Evolutionary conservation across 2,797 vertebrate species (phyloP).

Genomic region (Acipenser oxyrinchus): DNA sequence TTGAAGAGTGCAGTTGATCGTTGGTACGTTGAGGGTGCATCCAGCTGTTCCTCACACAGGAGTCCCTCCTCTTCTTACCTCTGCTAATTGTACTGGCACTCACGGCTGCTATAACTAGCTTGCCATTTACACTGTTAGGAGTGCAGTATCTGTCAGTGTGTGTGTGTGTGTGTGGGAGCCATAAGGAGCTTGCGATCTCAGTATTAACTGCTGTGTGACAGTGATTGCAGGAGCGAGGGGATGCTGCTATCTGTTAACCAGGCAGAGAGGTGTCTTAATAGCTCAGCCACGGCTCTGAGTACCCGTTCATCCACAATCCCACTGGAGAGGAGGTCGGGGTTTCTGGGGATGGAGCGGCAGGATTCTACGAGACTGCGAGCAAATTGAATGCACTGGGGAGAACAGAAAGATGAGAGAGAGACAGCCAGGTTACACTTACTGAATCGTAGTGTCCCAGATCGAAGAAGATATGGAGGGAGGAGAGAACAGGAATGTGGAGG

Average conservation of each 20-base stretch:
- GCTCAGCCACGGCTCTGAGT: neutral
- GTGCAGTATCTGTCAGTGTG: neutral
- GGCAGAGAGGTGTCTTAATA: neutral
- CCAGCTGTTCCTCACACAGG: neutral
- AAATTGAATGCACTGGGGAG: neutral
- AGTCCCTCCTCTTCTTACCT: slow-evolving; percentile 19
- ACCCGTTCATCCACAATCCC: neutral
- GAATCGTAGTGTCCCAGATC: neutral
- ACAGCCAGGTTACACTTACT: neutral
- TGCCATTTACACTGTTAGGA: slow-evolving; percentile 9
- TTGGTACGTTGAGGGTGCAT: neutral
- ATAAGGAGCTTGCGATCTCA: neutral
- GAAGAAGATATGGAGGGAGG: neutral
- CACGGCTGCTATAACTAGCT: slow-evolving; percentile 28
- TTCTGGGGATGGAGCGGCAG: neutral
- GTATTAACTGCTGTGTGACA: slow-evolving; percentile 1
- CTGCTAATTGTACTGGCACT: slow-evolving; percentile 25
- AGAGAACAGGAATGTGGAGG: neutral
- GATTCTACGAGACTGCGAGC: too few species aligned
- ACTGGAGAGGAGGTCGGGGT: neutral
- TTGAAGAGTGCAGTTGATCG: slow-evolving; percentile 4
- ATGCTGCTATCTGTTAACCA: neutral
- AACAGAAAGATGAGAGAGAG: neutral
- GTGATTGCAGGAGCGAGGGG: neutral
- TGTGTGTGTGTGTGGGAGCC: slow-evolving; percentile 4